phyloP scores from a whole-genome alignment of 2,888 invertebrate genomes.

The Acleris laterana region DNA sequence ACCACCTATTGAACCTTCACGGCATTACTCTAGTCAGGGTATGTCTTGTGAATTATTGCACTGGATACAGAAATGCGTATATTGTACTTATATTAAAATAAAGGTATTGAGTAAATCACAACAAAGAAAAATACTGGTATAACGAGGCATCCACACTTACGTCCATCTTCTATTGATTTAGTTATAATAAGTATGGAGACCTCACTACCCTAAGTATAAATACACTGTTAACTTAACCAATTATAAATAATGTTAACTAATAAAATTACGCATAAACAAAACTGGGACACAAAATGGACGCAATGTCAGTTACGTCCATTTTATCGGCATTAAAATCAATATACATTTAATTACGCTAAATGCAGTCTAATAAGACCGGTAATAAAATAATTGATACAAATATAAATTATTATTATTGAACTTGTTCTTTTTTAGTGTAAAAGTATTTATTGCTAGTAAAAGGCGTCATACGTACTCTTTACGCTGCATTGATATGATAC shows the following conservation, averaged over 20 bases:
- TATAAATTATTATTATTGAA: too few relatives aligned
- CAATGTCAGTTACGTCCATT: neutral
- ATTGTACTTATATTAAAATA: constrained; percentile 13
- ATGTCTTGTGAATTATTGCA: neutral
- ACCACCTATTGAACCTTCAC: neutral
- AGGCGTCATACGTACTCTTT: too few relatives aligned
- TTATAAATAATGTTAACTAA: neutral
- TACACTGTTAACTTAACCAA: neutral
- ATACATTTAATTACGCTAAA: neutral
- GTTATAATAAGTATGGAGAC: neutral
- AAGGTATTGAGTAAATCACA: constrained; percentile 23
- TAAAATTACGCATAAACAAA: constrained; percentile 1
- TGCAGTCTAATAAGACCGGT: neutral
- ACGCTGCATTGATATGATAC: too few relatives aligned
- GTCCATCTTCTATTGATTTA: neutral
- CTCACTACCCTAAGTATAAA: neutral
- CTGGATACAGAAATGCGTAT: constrained; percentile 15
- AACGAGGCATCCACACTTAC: constrained; percentile 15
- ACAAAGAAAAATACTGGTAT: constrained; percentile 27
- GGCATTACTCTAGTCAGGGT: neutral
- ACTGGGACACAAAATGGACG: neutral
- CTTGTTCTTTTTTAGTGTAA: too few relatives aligned
- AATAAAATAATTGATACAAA: neutral
- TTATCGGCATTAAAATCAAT: neutral
- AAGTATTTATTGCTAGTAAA: too few relatives aligned